These are phyloP conservation scores for Microctonus aethiopoides DNA, from an alignment of 2,888 invertebrate species.

Conservation along the genomic window DNA sequence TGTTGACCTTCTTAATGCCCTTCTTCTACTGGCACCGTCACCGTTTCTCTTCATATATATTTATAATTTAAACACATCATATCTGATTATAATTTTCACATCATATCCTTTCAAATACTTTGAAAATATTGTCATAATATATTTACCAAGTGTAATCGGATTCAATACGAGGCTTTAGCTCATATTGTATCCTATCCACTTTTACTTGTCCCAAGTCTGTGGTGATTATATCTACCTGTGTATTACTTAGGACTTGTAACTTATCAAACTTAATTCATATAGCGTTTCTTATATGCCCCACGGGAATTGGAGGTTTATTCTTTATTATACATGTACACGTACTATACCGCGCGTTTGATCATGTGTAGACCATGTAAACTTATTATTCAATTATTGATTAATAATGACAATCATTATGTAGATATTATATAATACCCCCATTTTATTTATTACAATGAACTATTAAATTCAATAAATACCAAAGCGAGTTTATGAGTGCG, in stretches of 20 bases:
- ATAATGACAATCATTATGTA: slow-evolving; percentile 17
- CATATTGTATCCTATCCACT: too few species aligned
- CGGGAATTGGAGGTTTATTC: background rate
- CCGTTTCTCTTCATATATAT: slow-evolving; percentile 48
- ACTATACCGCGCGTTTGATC: background rate
- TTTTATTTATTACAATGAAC: slow-evolving; percentile 24
- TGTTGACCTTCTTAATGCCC: background rate
- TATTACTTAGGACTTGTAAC: background rate
- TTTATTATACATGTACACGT: background rate
- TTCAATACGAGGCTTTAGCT: too few species aligned
- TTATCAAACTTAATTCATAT: background rate
- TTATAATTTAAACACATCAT: slow-evolving; percentile 51
- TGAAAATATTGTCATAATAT: background rate
- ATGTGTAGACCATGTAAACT: background rate
- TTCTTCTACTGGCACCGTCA: slow-evolving; percentile 53
- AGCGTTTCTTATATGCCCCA: background rate
- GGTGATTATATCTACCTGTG: too few species aligned
- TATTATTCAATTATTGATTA: background rate
- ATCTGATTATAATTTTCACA: background rate
- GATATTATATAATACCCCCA: slow-evolving; percentile 9
- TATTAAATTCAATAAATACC: slow-evolving; percentile 13
- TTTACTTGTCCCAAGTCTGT: too few species aligned
- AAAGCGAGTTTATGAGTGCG: slow-evolving; percentile 1
- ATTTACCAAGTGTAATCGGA: too few species aligned
- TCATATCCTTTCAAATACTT: background rate